phyloP scores from a whole-genome alignment of 2,888 invertebrate genomes.

The Steinernema hermaphroditum region DNA sequence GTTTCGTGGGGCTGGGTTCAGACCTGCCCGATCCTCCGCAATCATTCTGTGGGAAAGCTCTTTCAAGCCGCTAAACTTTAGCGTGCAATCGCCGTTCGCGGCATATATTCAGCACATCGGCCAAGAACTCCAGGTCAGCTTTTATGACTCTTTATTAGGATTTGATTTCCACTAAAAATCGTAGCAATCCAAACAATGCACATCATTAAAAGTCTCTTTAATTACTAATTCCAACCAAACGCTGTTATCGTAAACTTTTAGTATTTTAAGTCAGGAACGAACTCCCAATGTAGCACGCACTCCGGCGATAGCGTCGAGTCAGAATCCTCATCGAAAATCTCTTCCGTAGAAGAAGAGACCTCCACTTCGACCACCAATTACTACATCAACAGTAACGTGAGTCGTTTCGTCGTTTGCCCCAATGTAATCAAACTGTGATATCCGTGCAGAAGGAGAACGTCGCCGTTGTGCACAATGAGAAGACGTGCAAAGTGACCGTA shows the following conservation, averaged over 20 bases:
- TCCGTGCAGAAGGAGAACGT: slow-evolving; percentile 24
- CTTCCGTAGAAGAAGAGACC: slow-evolving; percentile 13
- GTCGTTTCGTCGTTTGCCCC: too few species aligned
- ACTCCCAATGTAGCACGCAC: slow-evolving; percentile 18
- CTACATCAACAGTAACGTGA: slow-evolving; percentile 15
- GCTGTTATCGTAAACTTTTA: too few species aligned
- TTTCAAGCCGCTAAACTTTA: slow-evolving; percentile 45
- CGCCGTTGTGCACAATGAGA: slow-evolving; percentile 20
- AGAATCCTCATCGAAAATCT: neutral
- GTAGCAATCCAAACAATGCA: too few species aligned
- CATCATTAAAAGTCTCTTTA: too few species aligned
- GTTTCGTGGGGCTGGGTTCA: neutral
- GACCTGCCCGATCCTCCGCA: neutral
- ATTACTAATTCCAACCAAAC: too few species aligned
- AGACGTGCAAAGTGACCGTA: slow-evolving; percentile 26
- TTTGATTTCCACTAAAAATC: too few species aligned
- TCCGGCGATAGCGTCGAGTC: slow-evolving; percentile 1
- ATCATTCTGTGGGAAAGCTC: slow-evolving; percentile 30
- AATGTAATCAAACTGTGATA: too few species aligned
- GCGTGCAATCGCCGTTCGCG: slow-evolving; percentile 63
- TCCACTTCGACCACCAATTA: slow-evolving; percentile 8
- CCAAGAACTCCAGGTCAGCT: slow-evolving; percentile 48
- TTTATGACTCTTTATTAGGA: neutral
- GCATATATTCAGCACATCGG: slow-evolving; percentile 63
- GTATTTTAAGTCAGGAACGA: slow-evolving; percentile 20